Percentiles rank a stretch among this genome's conserved stretches.
Conservation (phyloP, 2,113 vertebrate species). For the Circaetus cinerascens region DNA sequence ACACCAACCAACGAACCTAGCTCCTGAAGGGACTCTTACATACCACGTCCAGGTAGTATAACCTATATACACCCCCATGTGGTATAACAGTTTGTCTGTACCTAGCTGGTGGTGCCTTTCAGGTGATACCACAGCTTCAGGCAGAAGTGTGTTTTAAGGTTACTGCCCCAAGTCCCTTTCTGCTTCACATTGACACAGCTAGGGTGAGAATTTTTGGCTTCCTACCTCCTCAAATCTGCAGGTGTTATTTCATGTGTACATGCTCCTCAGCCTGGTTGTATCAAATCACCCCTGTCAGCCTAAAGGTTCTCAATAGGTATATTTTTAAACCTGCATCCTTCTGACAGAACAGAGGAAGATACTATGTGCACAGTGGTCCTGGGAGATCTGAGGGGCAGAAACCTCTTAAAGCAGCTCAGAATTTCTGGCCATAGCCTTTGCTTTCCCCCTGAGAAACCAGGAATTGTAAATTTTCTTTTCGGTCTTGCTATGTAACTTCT, state of each 20-base stretch:
- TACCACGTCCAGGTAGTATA: neutral
- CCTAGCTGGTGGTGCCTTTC: neutral
- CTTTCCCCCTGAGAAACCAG: neutral
- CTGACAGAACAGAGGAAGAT: neutral
- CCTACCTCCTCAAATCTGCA: neutral
- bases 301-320: neutral
- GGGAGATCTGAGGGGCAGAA: neutral
- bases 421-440: neutral
- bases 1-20: neutral
- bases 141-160: neutral
- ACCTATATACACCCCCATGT: no score
- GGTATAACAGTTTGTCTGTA: neutral
- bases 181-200: neutral
- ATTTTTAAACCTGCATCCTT: neutral
- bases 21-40: neutral
- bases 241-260: neutral
- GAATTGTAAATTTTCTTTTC: neutral
- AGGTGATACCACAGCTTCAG: neutral
- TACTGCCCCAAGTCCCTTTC: neutral
- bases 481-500: neutral
- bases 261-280: neutral
- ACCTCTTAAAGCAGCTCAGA: neutral
- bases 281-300: neutral
- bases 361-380: neutral
- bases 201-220: neutral